Evolutionary conservation across 2,113 vertebrate genomes (phyloP), one percentile per base, ranked within the genome.

Genomic region (Hyaena hyaena): DNA sequence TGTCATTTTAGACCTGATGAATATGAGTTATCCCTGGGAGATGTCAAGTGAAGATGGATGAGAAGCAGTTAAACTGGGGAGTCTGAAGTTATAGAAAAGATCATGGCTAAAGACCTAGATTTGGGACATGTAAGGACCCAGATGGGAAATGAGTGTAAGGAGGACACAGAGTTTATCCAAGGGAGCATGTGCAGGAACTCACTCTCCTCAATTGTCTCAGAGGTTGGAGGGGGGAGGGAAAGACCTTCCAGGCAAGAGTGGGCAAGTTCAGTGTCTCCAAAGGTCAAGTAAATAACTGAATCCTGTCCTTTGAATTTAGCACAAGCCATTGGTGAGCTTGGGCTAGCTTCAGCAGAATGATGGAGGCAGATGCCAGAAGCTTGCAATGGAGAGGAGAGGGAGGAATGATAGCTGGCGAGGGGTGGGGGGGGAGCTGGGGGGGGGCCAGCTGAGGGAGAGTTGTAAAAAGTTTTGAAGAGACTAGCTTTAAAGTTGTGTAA

Each of bases 171-270:
- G 55, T 33, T 48, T 5, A 69, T 58, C 74, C 63, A 35, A 66
- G 19, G 53, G 7, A 1, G 0, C 1, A 14, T 12, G 6, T 4
- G 2, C 0, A 79, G 74, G 33, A 53, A 66, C 61, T 4, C 9
- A 0, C 10, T 45, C 5, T 2, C 0, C 10, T 8, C n/a, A 48
- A 3, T 26, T 61, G 58, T 61, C 58, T 23, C 58, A 61, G 58
- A 61, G 58, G 58, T 61, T 7, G 7, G 21, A 61, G 7, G 0
- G 58, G 58, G 58, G 21, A 61, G 58, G 58, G 58, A 77, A 55
- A 45, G 48, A 39, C 63, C 7, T 69, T 23, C 43, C 23, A 33
- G 33, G 55, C 28, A 1, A 91, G 66, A 77, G 81, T 16, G 8
- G 73, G 11, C 28, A 33, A 50, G n/a, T 2, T 23, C 26, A 87